phyloP scores from a whole-genome alignment of 2,888 invertebrate species.

The Pollenia amentaria region DNA sequence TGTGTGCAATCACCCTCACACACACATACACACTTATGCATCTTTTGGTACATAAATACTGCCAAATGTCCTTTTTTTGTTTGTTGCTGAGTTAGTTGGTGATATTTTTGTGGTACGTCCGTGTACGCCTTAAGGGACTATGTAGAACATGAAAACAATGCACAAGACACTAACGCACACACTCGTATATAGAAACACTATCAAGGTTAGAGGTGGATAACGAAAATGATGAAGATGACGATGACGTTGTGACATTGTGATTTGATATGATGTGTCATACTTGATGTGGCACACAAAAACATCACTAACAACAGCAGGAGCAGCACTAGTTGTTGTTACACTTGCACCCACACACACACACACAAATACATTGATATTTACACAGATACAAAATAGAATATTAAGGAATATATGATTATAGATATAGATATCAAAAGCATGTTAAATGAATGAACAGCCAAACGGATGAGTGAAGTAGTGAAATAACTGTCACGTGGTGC shows the following conservation, averaged over 20 bases:
- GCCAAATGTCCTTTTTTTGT: constrained; percentile 59
- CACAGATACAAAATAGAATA: not conserved
- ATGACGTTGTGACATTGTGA: constrained; percentile 69
- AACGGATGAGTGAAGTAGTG: constrained; percentile 49
- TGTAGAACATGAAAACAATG: constrained; percentile 52
- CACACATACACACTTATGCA: not conserved
- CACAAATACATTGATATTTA: not conserved
- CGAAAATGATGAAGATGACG: constrained; percentile 25
- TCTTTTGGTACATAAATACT: constrained; percentile 12
- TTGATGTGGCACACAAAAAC: constrained; percentile 68
- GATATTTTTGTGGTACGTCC: constrained; percentile 29
- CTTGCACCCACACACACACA: constrained; percentile 20
- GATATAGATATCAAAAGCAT: constrained; percentile 51
- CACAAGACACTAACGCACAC: not conserved
- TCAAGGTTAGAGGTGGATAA: constrained; percentile 45
- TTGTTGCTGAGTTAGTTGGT: constrained; percentile 17
- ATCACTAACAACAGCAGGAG: constrained; percentile 6
- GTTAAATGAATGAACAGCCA: constrained; percentile 45
- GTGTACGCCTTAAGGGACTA: constrained; percentile 61
- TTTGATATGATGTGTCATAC: constrained; percentile 73
- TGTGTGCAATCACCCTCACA: not conserved
- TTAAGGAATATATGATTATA: constrained; percentile 31
- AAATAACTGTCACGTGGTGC: constrained; percentile 72
- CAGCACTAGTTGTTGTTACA: constrained; percentile 16
- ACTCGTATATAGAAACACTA: not conserved